Conservation (phyloP, 2,113 vertebrate genomes). For the Lagopus muta region DNA sequence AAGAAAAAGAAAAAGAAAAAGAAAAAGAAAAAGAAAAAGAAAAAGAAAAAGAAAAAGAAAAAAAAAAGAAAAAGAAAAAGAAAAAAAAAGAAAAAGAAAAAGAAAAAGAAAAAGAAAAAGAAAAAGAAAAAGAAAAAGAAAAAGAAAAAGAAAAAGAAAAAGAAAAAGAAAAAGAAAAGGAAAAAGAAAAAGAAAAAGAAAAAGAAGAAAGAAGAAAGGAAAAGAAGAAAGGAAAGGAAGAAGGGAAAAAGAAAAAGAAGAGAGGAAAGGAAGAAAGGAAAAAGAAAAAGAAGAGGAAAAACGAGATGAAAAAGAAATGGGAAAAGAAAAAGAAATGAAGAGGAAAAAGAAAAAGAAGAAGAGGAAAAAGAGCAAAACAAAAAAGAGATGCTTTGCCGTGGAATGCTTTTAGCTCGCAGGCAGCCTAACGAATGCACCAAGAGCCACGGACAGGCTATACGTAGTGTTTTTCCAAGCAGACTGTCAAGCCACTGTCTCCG, state of each 20-base stretch:
- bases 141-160: fast-evolving
- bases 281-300: too few relatives aligned
- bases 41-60: fast-evolving
- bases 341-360: fast-evolving
- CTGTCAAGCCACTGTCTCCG: conserved; percentile 21
- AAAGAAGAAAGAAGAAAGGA: too few relatives aligned
- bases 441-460: not conserved
- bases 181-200: too few relatives aligned
- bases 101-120: fast-evolving
- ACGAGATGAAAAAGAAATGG: fast-evolving
- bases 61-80: too few relatives aligned
- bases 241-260: too few relatives aligned
- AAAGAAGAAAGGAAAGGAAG: too few relatives aligned
- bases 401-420: not conserved
- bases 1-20: fast-evolving
- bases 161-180: fast-evolving
- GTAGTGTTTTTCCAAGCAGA: conserved; percentile 42
- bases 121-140: fast-evolving
- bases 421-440: not conserved
- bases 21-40: fast-evolving
- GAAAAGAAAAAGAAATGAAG: fast-evolving
- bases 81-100: fast-evolving
- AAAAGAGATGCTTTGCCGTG: not conserved
- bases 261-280: too few relatives aligned
- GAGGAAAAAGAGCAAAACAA: fast-evolving